These are phyloP conservation scores for Lasiurus borealis DNA, from an alignment of 2,113 vertebrate genomes.

Conservation along the genomic window DNA sequence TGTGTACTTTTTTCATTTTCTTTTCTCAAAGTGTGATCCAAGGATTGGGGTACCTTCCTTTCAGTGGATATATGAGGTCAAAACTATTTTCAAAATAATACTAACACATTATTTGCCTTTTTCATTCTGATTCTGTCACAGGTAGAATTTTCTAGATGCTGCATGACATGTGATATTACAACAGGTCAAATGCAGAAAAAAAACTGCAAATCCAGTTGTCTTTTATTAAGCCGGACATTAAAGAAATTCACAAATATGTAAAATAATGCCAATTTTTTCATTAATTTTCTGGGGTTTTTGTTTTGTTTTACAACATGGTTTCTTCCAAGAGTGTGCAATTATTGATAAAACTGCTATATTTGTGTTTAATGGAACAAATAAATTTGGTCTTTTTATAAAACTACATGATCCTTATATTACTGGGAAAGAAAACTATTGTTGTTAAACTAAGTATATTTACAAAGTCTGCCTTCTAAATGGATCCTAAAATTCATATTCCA, in stretches of 20 bases:
- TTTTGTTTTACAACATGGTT: neutral
- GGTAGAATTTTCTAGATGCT: constrained; percentile 7
- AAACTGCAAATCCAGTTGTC: too few species aligned
- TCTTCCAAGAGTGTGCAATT: neutral
- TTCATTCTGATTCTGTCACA: neutral
- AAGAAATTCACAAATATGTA: neutral
- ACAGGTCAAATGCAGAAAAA: too few species aligned
- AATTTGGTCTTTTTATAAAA: neutral
- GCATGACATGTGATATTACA: too few species aligned
- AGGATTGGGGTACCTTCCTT: neutral
- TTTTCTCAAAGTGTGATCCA: neutral
- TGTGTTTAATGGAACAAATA: neutral
- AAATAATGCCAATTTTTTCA: neutral
- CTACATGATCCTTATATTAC: neutral
- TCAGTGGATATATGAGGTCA: neutral
- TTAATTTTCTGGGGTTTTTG: neutral
- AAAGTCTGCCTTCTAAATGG: neutral
- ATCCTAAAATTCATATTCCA: neutral
- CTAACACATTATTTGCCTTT: too few species aligned
- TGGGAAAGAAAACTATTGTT: neutral
- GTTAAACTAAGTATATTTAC: neutral
- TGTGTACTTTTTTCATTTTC: constrained; percentile 16
- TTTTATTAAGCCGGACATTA: neutral
- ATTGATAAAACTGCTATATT: neutral
- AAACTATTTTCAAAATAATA: too few species aligned